Percentiles rank a stretch among this genome's conserved stretches.
Conservation (phyloP, 2,888 invertebrate genomes). For the Boloria euphrosyne region DNA sequence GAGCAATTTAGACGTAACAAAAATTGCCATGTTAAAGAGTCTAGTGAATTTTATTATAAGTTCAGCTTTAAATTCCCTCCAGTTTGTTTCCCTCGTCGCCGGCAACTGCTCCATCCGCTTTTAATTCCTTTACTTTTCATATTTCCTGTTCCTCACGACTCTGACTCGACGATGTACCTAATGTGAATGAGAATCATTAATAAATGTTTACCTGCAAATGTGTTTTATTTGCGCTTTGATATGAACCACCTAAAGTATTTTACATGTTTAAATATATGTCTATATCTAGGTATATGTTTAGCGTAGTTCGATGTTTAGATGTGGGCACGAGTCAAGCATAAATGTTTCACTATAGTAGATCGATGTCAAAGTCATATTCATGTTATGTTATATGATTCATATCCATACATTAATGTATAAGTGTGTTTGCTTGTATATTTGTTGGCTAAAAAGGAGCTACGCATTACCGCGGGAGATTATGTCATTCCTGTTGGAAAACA, state of each 20-base stretch:
- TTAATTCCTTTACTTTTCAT: conserved; percentile 54
- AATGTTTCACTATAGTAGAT: conserved; percentile 16
- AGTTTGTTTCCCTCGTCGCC: conserved; percentile 62
- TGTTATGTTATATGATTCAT: background rate
- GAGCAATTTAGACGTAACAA: background rate
- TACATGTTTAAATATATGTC: no score
- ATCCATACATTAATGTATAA: background rate
- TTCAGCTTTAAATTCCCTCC: conserved; percentile 53
- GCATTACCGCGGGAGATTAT: no score
- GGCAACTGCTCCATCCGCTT: conserved; percentile 53
- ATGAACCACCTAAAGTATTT: conserved; percentile 43
- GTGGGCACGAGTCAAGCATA: conserved; percentile 26
- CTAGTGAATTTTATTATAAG: conserved; percentile 56
- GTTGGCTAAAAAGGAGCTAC: no score
- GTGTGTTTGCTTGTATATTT: no score
- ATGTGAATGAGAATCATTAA: conserved; percentile 61
- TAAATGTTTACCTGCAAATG: conserved; percentile 72
- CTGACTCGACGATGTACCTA: conserved; percentile 54
- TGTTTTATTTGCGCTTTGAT: conserved; percentile 76
- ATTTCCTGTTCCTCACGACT: conserved; percentile 54
- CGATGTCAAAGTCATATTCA: conserved; percentile 17
- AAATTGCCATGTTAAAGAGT: conserved; percentile 34
- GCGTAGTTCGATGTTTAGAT: conserved; percentile 41
- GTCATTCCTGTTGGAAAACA: no score
- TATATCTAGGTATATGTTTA: conserved; percentile 40